Percentiles rank a stretch among this genome's conserved stretches.
phyloP scores from a whole-genome alignment of 1,140 invertebrate species.

The Ostrea denselamellosa region DNA sequence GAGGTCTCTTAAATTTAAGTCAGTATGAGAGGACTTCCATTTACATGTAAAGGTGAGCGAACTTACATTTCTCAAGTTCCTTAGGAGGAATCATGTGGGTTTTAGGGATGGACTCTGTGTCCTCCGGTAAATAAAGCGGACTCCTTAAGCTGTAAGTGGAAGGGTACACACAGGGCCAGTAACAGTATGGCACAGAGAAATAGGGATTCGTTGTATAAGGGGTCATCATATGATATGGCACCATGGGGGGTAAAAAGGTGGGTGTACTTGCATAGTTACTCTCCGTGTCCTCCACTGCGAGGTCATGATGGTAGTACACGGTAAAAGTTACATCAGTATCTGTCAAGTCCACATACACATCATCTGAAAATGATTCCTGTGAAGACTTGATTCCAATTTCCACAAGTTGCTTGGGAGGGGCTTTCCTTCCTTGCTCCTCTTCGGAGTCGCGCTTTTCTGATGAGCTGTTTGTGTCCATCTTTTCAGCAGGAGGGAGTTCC shows the following conservation, averaged over 20 bases:
- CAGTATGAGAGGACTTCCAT: too few relatives aligned
- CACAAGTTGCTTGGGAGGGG: constrained; percentile 62
- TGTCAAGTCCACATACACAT: constrained; percentile 76
- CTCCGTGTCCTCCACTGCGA: constrained; percentile 45
- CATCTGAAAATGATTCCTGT: constrained; percentile 60
- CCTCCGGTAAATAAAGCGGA: constrained; percentile 61
- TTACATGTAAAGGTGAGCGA: neutral
- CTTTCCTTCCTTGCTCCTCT: constrained; percentile 7
- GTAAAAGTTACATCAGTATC: constrained; percentile 74
- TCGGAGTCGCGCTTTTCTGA: neutral
- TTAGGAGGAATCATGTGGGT: constrained; percentile 72
- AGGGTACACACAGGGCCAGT: constrained; percentile 58
- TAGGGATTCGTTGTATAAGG: constrained; percentile 40
- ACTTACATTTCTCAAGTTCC: constrained; percentile 76
- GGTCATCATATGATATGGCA: constrained; percentile 32
- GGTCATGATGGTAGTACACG: constrained; percentile 73
- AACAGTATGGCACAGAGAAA: constrained; percentile 55
- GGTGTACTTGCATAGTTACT: constrained; percentile 56
- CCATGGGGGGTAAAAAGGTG: constrained; percentile 36
- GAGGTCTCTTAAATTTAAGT: too few relatives aligned
- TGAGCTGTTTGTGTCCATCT: constrained; percentile 15
- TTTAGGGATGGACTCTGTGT: constrained; percentile 66
- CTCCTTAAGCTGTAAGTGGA: constrained; percentile 62
- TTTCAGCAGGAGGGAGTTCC: neutral
- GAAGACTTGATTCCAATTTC: constrained; percentile 66